Percentiles rank a stretch among this genome's conserved stretches.
Evolutionary conservation across 1,140 invertebrate genomes (phyloP).

Genomic region (Euschistus heros): DNA sequence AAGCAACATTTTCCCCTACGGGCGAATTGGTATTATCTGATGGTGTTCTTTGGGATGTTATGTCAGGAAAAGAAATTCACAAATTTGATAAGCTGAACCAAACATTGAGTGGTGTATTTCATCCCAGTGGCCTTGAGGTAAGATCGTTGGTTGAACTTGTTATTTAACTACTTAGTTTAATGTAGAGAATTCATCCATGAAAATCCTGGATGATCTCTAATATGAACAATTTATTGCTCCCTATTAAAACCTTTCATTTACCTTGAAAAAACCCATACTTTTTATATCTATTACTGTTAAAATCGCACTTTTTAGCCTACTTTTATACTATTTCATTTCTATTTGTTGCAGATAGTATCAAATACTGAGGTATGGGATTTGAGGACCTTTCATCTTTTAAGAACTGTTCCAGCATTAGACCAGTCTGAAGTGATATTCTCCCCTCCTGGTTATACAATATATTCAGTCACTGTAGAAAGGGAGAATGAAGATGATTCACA

Average conservation of each 20-base stretch:
- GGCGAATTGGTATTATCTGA: constrained; percentile 91
- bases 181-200: no score
- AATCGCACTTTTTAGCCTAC: no score
- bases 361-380: constrained; percentile 93
- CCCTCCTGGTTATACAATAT: constrained; percentile 53
- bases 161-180: no score
- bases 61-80: constrained; percentile 75
- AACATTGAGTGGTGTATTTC: constrained; percentile 88
- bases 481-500: constrained; percentile 51
- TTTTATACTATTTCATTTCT: not conserved
- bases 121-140: constrained; percentile 91
- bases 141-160: constrained; percentile 27
- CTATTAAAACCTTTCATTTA: no score
- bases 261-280: no score
- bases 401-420: constrained; percentile 85
- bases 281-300: no score
- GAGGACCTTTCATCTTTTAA: constrained; percentile 83
- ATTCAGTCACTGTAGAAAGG: constrained; percentile 49
- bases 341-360: constrained; percentile 50
- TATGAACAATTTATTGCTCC: no score
- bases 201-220: no score
- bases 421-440: constrained; percentile 71
- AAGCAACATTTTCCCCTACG: constrained; percentile 84
- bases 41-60: constrained; percentile 92
- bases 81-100: constrained; percentile 98